Conservation (phyloP, 2,888 invertebrate genomes). For the Lithophane ornitopus region DNA sequence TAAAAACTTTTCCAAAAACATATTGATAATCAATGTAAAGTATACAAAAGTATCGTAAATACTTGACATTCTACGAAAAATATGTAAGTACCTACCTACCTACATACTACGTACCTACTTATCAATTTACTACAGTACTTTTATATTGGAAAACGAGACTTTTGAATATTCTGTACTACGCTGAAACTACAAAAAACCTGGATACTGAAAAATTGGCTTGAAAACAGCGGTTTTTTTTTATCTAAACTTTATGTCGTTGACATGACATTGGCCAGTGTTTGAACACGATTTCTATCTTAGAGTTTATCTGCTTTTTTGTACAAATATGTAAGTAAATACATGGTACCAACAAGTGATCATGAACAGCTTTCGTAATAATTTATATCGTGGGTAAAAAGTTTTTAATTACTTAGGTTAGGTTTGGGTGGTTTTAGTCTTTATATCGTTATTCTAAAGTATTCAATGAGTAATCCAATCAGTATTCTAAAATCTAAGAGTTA, state of each 20-base stretch:
- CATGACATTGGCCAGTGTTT: not conserved
- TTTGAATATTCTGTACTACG: not conserved
- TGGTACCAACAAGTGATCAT: not conserved
- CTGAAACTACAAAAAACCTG: not conserved
- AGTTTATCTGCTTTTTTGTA: not conserved
- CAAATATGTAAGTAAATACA: not conserved
- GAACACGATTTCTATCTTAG: not conserved
- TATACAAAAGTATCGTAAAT: not conserved
- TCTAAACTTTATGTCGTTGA: not conserved
- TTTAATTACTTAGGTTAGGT: not conserved
- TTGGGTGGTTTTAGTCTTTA: not conserved
- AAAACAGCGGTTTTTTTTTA: not conserved
- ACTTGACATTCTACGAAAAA: not conserved
- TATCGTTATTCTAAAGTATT: not conserved
- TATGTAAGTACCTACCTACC: not conserved
- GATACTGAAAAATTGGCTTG: not conserved
- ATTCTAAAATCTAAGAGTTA: not conserved
- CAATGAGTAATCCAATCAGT: not conserved
- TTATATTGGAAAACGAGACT: not conserved
- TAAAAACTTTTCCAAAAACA: not conserved
- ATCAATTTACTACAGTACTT: not conserved
- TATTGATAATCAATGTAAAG: not conserved
- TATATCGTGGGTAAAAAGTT: not conserved
- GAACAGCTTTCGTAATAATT: not conserved
- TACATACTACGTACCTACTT: too few species aligned